Conservation (phyloP, 2,113 vertebrate species). For the Hylia prasina region DNA sequence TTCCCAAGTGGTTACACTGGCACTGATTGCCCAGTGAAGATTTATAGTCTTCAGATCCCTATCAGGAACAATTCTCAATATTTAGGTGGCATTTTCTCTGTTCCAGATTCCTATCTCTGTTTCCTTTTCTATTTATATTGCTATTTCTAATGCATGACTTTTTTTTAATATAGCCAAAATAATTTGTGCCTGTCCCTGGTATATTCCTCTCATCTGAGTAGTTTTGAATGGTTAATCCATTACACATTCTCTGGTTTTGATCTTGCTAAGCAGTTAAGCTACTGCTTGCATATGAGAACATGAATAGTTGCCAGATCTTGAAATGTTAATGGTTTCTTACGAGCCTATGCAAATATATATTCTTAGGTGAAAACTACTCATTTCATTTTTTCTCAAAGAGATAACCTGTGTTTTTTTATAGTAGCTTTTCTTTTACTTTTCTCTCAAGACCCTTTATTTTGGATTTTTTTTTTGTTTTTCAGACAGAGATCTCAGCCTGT, state of each 20-base stretch:
- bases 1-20: not conserved
- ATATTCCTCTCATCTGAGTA: not conserved
- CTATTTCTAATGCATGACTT: not conserved
- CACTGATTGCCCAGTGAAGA: not conserved
- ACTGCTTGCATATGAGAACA: not conserved
- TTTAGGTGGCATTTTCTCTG: not conserved
- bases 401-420: not conserved
- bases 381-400: not conserved
- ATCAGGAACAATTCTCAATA: not conserved
- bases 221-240: not conserved
- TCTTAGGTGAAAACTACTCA: not conserved
- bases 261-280: not conserved
- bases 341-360: not conserved
- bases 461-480: not conserved
- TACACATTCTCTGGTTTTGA: not conserved
- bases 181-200: not conserved
- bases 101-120: not conserved
- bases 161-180: not conserved
- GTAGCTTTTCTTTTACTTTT: not conserved
- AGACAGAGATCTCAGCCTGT: not conserved
- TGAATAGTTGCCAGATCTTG: not conserved
- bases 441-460: not conserved
- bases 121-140: not conserved
- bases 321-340: not conserved
- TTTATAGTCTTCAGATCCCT: not conserved